A percentile compares a stretch with the other conserved stretches of the same genome.
phyloP scores from a whole-genome alignment of 2,888 invertebrate genomes.

The Polyommatus iphigenia region DNA sequence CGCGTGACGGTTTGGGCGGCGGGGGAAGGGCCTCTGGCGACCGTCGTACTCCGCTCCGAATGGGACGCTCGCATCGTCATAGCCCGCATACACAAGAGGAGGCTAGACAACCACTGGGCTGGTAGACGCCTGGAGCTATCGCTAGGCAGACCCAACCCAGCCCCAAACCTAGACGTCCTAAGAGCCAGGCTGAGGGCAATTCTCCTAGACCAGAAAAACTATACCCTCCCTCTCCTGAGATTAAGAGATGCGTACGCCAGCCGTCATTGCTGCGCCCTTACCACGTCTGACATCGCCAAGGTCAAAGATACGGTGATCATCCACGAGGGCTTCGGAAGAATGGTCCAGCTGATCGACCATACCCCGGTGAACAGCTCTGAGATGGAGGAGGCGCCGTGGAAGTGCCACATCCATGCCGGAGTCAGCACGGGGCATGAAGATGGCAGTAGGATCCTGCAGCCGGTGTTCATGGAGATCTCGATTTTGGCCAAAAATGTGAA shows the following conservation, averaged over 20 bases:
- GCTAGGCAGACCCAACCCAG: slow-evolving; percentile 80
- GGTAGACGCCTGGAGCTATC: slow-evolving; percentile 90
- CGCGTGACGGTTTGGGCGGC: slow-evolving; percentile 67
- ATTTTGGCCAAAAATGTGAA: slow-evolving; percentile 83
- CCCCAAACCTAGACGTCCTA: slow-evolving; percentile 82
- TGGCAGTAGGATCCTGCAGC: slow-evolving; percentile 81
- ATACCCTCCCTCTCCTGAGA: slow-evolving; percentile 88
- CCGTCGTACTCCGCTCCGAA: slow-evolving; percentile 84
- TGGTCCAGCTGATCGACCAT: slow-evolving; percentile 67
- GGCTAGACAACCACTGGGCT: slow-evolving; percentile 82
- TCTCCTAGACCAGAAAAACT: slow-evolving; percentile 87
- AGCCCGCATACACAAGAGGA: slow-evolving; percentile 90
- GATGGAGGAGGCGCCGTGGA: slow-evolving; percentile 73
- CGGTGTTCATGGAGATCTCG: slow-evolving; percentile 84
- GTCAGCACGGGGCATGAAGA: slow-evolving; percentile 63
- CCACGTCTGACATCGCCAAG: slow-evolving; percentile 85
- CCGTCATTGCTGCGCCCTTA: slow-evolving; percentile 87
- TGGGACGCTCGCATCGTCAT: slow-evolving; percentile 88
- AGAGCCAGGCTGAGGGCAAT: slow-evolving; percentile 86
- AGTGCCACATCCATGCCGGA: slow-evolving; percentile 73
- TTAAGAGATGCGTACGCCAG: slow-evolving; percentile 91
- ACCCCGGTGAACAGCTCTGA: slow-evolving; percentile 60
- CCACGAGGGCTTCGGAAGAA: slow-evolving; percentile 68
- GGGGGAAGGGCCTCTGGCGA: slow-evolving; percentile 81
- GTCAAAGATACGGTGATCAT: slow-evolving; percentile 85